These are phyloP conservation scores for Podarcis raffonei DNA, from an alignment of 2,113 vertebrate species.

Conservation along the genomic window DNA sequence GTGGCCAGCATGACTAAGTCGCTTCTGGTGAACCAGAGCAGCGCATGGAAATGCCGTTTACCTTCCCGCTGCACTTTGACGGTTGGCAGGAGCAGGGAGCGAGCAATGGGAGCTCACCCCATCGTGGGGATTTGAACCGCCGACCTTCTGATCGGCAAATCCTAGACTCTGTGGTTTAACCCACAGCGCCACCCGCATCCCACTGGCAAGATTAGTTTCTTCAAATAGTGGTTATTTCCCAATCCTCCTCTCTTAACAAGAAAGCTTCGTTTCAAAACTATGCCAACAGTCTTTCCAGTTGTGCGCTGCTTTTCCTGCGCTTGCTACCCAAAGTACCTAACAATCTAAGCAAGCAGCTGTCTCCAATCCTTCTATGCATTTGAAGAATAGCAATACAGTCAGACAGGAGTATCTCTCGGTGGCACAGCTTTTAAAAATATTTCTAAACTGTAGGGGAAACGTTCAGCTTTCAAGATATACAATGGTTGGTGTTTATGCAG, in stretches of 20 bases:
- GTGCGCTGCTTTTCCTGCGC: neutral
- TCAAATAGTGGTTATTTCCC: neutral
- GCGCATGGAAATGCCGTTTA: too few species aligned
- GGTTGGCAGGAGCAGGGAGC: too few species aligned
- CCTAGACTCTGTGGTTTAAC: too few species aligned
- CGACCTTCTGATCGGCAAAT: too few species aligned
- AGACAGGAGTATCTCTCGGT: fast-evolving
- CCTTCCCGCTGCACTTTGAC: too few species aligned
- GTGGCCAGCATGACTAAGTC: too few species aligned
- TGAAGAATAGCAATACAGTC: too few species aligned
- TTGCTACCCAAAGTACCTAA: neutral
- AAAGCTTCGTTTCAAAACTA: neutral
- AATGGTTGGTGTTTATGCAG: neutral
- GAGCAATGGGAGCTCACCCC: too few species aligned
- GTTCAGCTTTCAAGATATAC: neutral
- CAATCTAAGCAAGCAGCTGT: neutral
- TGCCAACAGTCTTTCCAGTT: fast-evolving
- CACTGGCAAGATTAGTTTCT: too few species aligned
- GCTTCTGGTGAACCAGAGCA: too few species aligned
- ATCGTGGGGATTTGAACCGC: too few species aligned
- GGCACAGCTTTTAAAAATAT: neutral
- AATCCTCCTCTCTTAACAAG: neutral
- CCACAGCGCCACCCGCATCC: too few species aligned
- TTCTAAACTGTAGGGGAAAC: neutral
- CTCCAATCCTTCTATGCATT: fast-evolving